Percentiles rank a stretch among this genome's conserved stretches.
These are phyloP conservation scores for Sinocyclocheilus grahami DNA, from an alignment of 2,113 vertebrate genomes.

Conservation along the genomic window DNA sequence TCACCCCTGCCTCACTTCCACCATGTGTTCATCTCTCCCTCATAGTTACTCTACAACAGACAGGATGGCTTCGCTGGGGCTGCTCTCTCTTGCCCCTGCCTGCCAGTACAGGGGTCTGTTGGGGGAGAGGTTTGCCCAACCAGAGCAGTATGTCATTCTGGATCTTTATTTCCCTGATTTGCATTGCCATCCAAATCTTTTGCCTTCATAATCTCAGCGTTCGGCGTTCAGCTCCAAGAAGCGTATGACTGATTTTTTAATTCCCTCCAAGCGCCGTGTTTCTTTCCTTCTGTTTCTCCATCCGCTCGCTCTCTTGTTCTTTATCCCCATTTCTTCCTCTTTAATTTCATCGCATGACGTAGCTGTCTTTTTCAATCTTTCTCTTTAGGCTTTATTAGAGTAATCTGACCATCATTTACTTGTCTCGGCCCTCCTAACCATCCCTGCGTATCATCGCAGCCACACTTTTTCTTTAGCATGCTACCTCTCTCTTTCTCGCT, in stretches of 20 bases:
- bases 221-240: constrained; percentile 70
- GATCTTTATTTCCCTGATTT: constrained; percentile 63
- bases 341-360: constrained; percentile 55
- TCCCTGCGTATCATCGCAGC: background rate
- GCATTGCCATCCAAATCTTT: constrained; percentile 76
- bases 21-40: constrained; percentile 54
- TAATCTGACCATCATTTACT: constrained; percentile 51
- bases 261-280: constrained; percentile 55
- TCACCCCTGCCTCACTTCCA: constrained; percentile 51
- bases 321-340: background rate
- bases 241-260: constrained; percentile 65
- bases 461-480: constrained; percentile 51
- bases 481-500: constrained; percentile 65
- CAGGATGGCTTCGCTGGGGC: constrained; percentile 44
- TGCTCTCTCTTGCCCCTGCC: constrained; percentile 53
- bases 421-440: constrained; percentile 38
- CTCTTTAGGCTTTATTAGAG: constrained; percentile 57
- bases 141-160: constrained; percentile 47
- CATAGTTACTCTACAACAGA: constrained; percentile 43
- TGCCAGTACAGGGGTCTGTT: constrained; percentile 55
- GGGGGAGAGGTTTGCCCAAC: constrained; percentile 50
- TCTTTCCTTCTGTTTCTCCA: constrained; percentile 56
- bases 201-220: constrained; percentile 74
- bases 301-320: constrained; percentile 35
- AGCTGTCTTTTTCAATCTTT: constrained; percentile 58